Evolutionary conservation across 1,140 invertebrate species (phyloP).

Genomic region (Leptoteleia sp.): DNA sequence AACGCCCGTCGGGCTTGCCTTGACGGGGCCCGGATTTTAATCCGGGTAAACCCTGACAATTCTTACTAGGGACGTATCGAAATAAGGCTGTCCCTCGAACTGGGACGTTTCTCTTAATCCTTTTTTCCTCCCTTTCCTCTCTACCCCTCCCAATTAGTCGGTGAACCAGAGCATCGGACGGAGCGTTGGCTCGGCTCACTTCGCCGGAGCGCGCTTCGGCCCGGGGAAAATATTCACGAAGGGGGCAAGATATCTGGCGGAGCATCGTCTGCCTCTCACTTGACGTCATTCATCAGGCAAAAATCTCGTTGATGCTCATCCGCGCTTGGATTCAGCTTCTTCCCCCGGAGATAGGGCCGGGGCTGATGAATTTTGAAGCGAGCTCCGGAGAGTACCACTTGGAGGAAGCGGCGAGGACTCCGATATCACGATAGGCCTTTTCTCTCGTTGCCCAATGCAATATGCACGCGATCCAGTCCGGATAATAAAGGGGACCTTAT

Average conservation of each 20-base stretch:
- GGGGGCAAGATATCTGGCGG: constrained; percentile 64
- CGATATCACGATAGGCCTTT: constrained; percentile 62
- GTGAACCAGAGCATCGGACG: too few species aligned
- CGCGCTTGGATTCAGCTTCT: constrained; percentile 36
- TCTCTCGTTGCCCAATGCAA: constrained; percentile 71
- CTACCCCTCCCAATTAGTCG: too few species aligned
- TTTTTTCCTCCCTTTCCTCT: too few species aligned
- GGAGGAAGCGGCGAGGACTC: constrained; percentile 28
- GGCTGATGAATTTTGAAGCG: constrained; percentile 60
- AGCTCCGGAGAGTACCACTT: constrained; percentile 48
- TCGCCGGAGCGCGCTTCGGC: too few species aligned
- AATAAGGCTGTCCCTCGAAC: too few species aligned
- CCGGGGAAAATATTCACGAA: neutral
- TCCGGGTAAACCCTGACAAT: too few species aligned
- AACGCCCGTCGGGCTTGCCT: too few species aligned
- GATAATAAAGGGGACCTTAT: constrained; percentile 77
- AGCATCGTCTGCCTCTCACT: constrained; percentile 71
- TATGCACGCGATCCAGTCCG: constrained; percentile 75
- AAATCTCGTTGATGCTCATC: constrained; percentile 59
- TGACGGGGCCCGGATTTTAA: too few species aligned
- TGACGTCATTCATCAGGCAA: constrained; percentile 54
- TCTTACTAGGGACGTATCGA: too few species aligned
- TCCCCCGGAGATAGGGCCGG: constrained; percentile 26
- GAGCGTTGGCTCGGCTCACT: too few species aligned
- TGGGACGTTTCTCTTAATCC: too few species aligned